Conservation (phyloP, 2,888 invertebrate species). For the Plagodis dolabraria region DNA sequence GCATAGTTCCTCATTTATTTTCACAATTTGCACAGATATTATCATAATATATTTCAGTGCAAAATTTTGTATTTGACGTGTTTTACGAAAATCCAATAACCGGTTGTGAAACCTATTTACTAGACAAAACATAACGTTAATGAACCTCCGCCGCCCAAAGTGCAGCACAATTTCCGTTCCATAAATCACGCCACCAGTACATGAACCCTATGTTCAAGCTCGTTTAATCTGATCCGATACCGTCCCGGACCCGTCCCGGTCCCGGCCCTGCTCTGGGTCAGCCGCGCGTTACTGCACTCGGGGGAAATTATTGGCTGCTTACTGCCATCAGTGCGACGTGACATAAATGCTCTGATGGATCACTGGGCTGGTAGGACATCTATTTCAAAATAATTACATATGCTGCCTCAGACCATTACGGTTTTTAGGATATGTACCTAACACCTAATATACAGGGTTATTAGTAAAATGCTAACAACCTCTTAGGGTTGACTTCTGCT, state of each 20-base stretch:
- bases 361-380: background rate
- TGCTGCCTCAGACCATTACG: background rate
- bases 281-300: constrained; percentile 10
- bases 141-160: background rate
- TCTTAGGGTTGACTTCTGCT: too few species aligned
- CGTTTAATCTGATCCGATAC: constrained; percentile 34
- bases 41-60: too few species aligned
- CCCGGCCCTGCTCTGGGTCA: constrained; percentile 3
- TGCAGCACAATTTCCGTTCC: background rate
- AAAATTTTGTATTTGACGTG: too few species aligned
- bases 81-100: too few species aligned
- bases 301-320: constrained; percentile 19
- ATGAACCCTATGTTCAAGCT: constrained; percentile 15
- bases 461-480: too few species aligned
- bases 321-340: constrained; percentile 7
- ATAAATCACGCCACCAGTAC: background rate
- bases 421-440: too few species aligned
- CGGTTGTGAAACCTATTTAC: too few species aligned
- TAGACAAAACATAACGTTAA: too few species aligned
- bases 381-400: background rate
- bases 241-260: constrained; percentile 28
- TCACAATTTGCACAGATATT: too few species aligned
- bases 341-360: background rate
- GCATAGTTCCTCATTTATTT: too few species aligned
- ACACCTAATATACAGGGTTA: too few species aligned